Evolutionary conservation across 2,113 vertebrate genomes (phyloP).

Genomic region (Cyanoramphus novaezelandiae): DNA sequence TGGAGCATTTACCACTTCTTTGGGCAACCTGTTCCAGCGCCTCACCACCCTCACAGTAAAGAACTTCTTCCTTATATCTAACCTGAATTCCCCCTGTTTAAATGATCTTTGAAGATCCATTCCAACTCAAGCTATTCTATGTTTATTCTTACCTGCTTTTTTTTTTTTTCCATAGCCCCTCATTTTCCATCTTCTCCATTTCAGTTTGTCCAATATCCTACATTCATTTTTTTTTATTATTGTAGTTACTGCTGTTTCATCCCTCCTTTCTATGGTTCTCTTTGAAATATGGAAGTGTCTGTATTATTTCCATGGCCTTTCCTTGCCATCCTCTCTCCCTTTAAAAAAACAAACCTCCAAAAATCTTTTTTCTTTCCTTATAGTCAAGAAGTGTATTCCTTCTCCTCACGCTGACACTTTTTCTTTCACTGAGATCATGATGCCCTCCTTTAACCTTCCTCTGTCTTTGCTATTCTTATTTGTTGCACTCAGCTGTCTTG

Average conservation of each 20-base stretch:
- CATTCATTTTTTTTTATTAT: neutral
- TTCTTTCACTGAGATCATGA: neutral
- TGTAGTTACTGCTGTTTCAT: neutral
- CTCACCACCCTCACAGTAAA: neutral
- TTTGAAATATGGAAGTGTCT: neutral
- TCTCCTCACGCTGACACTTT: neutral
- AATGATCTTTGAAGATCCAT: neutral
- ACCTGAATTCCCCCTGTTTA: neutral
- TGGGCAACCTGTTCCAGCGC: neutral
- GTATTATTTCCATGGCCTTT: neutral
- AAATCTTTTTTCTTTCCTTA: neutral
- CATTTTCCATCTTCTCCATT: neutral
- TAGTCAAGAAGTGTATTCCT: neutral
- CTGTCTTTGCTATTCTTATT: neutral
- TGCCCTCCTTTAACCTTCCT: neutral
- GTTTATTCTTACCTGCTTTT: neutral
- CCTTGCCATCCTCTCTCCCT: fast-evolving
- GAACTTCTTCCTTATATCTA: neutral
- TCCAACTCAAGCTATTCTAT: neutral
- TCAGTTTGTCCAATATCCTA: neutral
- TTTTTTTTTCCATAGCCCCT: neutral
- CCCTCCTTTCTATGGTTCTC: neutral
- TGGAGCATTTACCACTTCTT: no score
- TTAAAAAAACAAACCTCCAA: neutral
- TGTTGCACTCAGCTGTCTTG: neutral